Percentiles rank a stretch among this genome's conserved stretches.
Conservation (phyloP, 2,797 vertebrate species). For the Phrynocephalus guinanensis region DNA sequence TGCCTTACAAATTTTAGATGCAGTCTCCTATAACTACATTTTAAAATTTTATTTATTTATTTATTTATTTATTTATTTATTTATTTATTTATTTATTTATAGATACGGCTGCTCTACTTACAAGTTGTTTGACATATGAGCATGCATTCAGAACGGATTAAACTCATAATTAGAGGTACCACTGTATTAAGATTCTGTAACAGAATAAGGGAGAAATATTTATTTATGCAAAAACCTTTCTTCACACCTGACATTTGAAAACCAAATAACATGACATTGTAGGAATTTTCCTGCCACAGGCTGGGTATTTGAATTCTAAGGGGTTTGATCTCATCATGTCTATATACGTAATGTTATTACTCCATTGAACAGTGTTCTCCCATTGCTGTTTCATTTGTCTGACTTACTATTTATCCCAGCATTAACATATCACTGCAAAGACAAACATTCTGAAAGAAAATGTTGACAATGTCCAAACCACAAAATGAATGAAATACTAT, state of each 20-base stretch:
- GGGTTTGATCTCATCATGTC: neutral
- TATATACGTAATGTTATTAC: neutral
- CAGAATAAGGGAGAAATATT: neutral
- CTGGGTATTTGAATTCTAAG: neutral
- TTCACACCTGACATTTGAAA: neutral
- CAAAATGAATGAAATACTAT: neutral
- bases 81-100: no score
- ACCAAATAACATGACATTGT: neutral
- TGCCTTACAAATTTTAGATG: no score
- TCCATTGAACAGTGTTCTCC: neutral
- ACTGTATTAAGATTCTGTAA: no score
- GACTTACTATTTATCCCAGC: neutral
- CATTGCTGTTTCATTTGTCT: neutral
- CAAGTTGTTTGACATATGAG: no score
- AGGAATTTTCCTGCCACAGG: neutral
- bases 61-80: no score
- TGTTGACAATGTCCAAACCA: neutral
- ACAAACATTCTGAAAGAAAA: neutral
- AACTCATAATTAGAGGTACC: no score
- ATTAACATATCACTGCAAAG: neutral
- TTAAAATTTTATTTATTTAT: no score
- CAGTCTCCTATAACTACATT: no score
- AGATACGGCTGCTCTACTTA: no score
- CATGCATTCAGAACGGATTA: no score
- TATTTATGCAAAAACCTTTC: neutral